Evolutionary conservation across 2,888 invertebrate species (phyloP).

Genomic region (Tillus elongatus): DNA sequence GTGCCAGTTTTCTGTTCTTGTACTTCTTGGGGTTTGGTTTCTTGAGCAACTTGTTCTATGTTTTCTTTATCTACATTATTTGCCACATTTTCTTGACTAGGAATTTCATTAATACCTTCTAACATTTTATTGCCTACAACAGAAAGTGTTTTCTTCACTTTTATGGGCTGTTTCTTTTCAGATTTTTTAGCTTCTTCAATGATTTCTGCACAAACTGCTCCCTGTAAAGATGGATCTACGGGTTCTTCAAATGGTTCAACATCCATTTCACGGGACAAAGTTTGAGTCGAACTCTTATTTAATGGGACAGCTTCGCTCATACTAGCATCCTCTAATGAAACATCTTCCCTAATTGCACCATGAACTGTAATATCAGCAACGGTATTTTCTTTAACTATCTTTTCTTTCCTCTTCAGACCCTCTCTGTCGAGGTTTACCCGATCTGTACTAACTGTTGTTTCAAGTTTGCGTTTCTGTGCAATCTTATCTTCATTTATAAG

Average conservation of each 20-base stretch:
- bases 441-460: conserved; percentile 65
- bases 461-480: conserved; percentile 62
- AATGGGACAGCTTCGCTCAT: conserved; percentile 31
- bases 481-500: conserved; percentile 51
- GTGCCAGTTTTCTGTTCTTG: conserved; percentile 26
- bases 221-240: conserved; percentile 33
- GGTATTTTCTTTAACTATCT: conserved; percentile 43
- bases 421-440: conserved; percentile 42
- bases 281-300: conserved; percentile 35
- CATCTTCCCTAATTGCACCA: conserved; percentile 28
- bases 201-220: conserved; percentile 42
- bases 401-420: conserved; percentile 54
- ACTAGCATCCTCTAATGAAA: conserved; percentile 28
- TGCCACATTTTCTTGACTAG: conserved; percentile 35
- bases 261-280: conserved; percentile 34
- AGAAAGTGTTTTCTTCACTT: conserved; percentile 33
- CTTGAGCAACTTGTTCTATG: conserved; percentile 22
- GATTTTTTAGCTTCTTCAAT: conserved; percentile 40
- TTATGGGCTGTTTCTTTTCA: conserved; percentile 31
- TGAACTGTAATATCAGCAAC: conserved; percentile 38
- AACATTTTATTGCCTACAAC: conserved; percentile 25
- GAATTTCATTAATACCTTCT: conserved; percentile 30
- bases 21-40: conserved; percentile 20
- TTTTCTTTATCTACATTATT: conserved; percentile 32
- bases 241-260: conserved; percentile 28